Percentiles rank a stretch among this genome's conserved stretches.
Conservation (phyloP, 2,113 vertebrate species). For the Pristiophorus japonicus region DNA sequence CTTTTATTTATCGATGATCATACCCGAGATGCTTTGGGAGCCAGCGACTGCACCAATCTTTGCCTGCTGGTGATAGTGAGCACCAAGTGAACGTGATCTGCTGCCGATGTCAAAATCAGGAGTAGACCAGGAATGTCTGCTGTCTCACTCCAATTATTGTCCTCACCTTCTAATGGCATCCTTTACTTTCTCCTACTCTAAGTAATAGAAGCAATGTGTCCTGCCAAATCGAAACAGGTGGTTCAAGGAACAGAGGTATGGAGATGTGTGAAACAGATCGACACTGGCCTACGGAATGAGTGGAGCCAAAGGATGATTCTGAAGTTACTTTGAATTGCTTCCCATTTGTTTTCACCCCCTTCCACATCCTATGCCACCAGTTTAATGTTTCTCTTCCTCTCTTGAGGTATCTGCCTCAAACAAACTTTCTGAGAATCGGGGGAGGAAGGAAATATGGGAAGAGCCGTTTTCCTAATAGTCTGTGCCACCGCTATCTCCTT, state of each 20-base stretch:
- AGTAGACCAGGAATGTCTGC: background rate
- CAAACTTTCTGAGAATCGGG: background rate
- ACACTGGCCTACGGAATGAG: background rate
- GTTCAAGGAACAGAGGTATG: background rate
- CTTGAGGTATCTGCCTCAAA: background rate
- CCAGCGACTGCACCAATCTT: background rate
- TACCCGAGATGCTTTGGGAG: background rate
- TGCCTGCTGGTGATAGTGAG: background rate
- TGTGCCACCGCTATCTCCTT: background rate
- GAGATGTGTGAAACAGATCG: background rate
- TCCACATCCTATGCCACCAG: background rate
- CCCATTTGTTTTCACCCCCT: background rate
- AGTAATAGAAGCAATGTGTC: background rate
- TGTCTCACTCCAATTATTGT: background rate
- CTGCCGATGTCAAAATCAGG: background rate
- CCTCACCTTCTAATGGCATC: background rate
- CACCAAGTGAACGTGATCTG: background rate
- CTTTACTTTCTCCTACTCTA: background rate
- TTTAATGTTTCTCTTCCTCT: background rate
- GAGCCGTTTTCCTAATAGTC: background rate
- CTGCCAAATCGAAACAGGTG: background rate
- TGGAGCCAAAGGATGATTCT: background rate
- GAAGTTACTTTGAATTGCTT: background rate
- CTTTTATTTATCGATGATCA: background rate
- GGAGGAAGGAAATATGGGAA: background rate